Base-by-base conservation (phyloP, 2,888 invertebrate species). In the Phengaris alcon region DNA sequence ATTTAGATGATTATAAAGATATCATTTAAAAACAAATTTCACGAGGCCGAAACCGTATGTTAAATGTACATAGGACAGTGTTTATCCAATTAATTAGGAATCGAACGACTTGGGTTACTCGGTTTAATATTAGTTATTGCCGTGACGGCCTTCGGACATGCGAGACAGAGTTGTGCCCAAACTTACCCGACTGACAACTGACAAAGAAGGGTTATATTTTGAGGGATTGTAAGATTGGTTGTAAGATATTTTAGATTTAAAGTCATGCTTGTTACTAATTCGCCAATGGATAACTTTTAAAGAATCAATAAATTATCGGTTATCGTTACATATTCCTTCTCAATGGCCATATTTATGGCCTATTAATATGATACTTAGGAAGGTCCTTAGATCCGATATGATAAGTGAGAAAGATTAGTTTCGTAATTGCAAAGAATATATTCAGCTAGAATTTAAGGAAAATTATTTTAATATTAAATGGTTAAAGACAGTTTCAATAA, bases 31-130 rank as follows among this genome's bases (percentile, higher is more conserved):
- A 22, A 22, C 22, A 0, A 22, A 22, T 22, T 22, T 22, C 22
- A 35, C 1, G 35, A 0, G 35, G 3, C 3, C 35, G 35, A 35
- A 35, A 4, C 35, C 35, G 35, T 2, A 2, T 0, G 35, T 2
- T 3, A 35, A 35, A 15, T 48, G n/a, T 70, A 70, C 51, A 51
- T 12, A 69, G 69, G 69, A 48, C 15, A 69, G 48, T 70, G 22
- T 70, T 70, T 15, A 51, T 48, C 15, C 48, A 48, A 70, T 70
- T 70, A 70, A 70, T 70, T 51, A 70, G 2, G 51, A 70, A 81
- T 82, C 87, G 75, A 84, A 81, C 79, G 83, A 82, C 75, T 64
- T 44, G 64, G 64, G 48, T 22, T 51, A 51, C 70, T 10, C 15
- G 6, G 6, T 15, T 69, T 70, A 51, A 48, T 70, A 48, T 70